Evolutionary conservation across 2,113 vertebrate genomes (phyloP).

Genomic region (Muntiacus reevesi): DNA sequence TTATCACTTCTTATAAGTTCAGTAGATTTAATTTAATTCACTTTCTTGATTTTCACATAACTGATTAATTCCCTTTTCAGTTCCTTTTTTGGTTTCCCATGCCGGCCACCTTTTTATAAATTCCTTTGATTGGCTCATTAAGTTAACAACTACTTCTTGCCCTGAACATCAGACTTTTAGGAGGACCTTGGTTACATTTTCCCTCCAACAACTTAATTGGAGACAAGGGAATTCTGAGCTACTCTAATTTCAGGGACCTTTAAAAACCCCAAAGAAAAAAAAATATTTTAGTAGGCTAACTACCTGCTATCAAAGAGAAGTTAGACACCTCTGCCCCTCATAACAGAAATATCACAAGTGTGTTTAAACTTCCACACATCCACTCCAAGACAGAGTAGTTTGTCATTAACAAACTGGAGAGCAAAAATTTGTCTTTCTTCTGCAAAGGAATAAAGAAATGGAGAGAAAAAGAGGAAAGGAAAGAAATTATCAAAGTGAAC

Average conservation of each 20-base stretch:
- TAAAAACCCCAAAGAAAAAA: constrained; percentile 48
- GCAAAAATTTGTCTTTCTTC: not conserved
- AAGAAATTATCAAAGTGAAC: not conserved
- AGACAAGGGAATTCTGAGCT: constrained; percentile 59
- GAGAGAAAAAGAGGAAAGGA: not conserved
- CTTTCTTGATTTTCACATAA: constrained; percentile 63
- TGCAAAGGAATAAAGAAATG: not conserved
- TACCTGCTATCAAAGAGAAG: constrained; percentile 52
- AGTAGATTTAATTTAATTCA: constrained; percentile 63
- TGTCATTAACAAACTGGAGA: not conserved
- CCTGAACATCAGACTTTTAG: constrained; percentile 53
- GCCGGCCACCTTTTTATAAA: constrained; percentile 62
- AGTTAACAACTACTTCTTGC: constrained; percentile 68
- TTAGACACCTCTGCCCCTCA: constrained; percentile 34
- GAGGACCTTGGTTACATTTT: constrained; percentile 57
- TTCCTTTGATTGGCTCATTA: constrained; percentile 73
- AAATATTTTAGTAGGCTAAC: constrained; percentile 58
- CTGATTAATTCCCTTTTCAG: constrained; percentile 64
- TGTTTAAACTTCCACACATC: not conserved
- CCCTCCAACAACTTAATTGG: constrained; percentile 70
- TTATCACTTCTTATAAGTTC: constrained; percentile 63
- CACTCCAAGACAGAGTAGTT: not conserved
- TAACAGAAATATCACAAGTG: not conserved
- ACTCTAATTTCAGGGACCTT: constrained; percentile 54
- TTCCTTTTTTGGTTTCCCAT: constrained; percentile 34